Conservation (phyloP, 2,797 vertebrate species). For the Simalia tracyae region DNA sequence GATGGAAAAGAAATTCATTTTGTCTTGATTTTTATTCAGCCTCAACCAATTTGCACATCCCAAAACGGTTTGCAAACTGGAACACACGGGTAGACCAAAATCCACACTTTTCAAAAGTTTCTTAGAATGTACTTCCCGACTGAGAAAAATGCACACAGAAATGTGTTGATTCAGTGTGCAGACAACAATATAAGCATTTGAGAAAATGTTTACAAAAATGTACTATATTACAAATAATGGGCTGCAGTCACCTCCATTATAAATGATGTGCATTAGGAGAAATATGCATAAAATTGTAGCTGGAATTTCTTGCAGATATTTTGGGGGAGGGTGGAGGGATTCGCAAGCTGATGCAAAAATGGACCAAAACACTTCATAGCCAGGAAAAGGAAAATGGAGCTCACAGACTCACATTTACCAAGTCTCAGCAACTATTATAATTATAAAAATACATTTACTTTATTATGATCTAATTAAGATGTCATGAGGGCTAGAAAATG, state of each 20-base stretch:
- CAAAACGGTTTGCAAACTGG: neutral
- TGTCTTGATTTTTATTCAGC: neutral
- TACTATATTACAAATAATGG: neutral
- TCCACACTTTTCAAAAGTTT: neutral
- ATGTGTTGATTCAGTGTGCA: neutral
- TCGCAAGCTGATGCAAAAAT: neutral
- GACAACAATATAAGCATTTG: neutral
- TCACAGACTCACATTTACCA: neutral
- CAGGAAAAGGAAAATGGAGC: neutral
- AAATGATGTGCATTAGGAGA: neutral
- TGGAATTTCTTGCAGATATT: neutral
- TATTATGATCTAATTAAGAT: constrained; percentile 29
- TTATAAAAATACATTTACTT: constrained; percentile 5
- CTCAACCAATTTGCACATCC: neutral
- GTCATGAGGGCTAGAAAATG: constrained; percentile 15
- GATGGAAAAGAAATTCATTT: neutral
- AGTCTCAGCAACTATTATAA: neutral
- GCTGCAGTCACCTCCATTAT: neutral
- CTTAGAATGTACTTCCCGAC: neutral
- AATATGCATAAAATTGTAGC: neutral
- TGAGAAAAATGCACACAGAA: neutral
- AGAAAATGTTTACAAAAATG: neutral
- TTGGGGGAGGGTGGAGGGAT: neutral
- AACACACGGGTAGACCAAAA: neutral
- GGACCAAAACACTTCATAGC: neutral